Evolutionary conservation across 2,113 vertebrate genomes (phyloP).

Genomic region (Phyllostomus hastatus): DNA sequence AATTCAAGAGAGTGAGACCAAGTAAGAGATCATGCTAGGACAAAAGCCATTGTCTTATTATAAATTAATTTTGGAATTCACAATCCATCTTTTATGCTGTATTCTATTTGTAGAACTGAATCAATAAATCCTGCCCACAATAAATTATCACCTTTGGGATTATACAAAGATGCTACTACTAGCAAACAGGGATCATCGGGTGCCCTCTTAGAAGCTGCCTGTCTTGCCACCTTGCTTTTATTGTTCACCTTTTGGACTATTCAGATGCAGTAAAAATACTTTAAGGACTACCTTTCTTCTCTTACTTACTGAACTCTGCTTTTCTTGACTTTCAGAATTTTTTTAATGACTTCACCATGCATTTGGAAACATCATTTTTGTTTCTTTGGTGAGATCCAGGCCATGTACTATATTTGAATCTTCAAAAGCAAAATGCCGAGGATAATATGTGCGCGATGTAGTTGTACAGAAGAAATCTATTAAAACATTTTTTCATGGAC

Average conservation of each 20-base stretch:
- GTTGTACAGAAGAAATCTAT: not conserved
- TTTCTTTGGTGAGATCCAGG: not conserved
- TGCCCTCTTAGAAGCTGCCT: rapidly evolving
- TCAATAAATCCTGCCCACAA: not conserved
- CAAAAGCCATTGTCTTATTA: not conserved
- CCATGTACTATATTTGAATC: not conserved
- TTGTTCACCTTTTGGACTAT: not conserved
- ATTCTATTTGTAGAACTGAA: not conserved
- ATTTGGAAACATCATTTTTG: not conserved
- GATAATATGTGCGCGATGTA: not conserved
- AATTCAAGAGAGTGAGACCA: not conserved
- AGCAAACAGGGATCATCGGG: not conserved
- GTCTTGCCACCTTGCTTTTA: not conserved
- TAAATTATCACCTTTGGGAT: not conserved
- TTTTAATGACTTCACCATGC: not conserved
- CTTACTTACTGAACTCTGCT: not conserved
- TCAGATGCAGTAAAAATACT: not conserved
- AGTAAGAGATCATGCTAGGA: not conserved
- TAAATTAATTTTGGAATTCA: not conserved
- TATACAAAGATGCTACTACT: not conserved
- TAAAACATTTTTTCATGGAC: not conserved
- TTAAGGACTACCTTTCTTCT: not conserved
- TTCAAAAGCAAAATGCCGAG: not conserved
- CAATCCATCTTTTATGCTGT: not conserved
- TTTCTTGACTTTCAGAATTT: not conserved